Evolutionary conservation across 2,888 invertebrate genomes (phyloP).

Genomic region (Reticulitermes lucifugus): DNA sequence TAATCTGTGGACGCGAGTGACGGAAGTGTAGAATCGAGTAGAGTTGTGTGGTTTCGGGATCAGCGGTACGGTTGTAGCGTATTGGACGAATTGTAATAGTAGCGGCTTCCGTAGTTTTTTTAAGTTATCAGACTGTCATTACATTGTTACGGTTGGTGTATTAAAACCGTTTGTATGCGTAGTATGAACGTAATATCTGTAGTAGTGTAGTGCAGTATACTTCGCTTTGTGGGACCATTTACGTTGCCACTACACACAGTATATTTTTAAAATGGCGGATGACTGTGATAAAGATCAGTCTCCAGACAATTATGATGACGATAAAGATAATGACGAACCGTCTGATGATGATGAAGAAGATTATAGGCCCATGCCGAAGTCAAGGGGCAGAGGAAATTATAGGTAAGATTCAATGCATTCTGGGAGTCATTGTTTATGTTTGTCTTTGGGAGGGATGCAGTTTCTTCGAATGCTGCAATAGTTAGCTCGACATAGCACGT

Average conservation of each 20-base stretch:
- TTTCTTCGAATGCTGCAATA: no score
- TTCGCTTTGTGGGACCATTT: not conserved
- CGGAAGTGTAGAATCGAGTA: not conserved
- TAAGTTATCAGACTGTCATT: not conserved
- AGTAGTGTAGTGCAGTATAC: not conserved
- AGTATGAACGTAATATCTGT: not conserved
- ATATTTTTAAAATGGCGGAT: slow-evolving; percentile 49
- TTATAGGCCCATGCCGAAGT: slow-evolving; percentile 56
- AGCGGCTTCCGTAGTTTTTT: not conserved
- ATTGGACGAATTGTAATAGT: no score
- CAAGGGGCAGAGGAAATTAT: slow-evolving; percentile 65
- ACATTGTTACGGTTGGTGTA: not conserved
- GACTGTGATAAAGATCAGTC: slow-evolving; percentile 47
- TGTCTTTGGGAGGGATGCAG: no score
- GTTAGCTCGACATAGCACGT: no score
- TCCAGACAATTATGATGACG: slow-evolving; percentile 49
- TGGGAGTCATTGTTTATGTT: no score
- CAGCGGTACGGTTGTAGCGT: no score
- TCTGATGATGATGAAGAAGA: slow-evolving; percentile 55
- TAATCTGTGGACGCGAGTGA: not conserved
- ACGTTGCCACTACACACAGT: not conserved
- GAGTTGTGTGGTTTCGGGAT: not conserved
- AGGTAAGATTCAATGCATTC: slow-evolving; percentile 59
- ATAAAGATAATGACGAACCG: slow-evolving; percentile 50
- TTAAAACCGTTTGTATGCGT: not conserved